These are phyloP conservation scores for Azorinus chamasolen DNA, from an alignment of 2,888 invertebrate genomes.

Conservation along the genomic window DNA sequence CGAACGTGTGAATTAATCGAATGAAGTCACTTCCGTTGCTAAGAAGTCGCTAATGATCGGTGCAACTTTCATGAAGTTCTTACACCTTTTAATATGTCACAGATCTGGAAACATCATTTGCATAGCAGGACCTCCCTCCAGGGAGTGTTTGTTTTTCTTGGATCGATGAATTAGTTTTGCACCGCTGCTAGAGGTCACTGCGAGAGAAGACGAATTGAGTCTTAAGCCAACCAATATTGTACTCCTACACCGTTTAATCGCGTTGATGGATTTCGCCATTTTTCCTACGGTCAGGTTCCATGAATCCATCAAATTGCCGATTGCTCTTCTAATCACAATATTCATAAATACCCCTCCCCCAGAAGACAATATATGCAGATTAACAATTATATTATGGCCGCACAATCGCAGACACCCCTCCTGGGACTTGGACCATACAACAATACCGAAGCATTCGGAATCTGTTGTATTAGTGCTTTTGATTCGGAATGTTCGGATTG, in stretches of 20 bases:
- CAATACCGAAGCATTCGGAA: conserved; percentile 13
- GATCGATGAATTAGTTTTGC: conserved; percentile 59
- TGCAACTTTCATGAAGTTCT: conserved; percentile 63
- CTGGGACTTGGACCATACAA: conserved; percentile 11
- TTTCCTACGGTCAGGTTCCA: conserved; percentile 46
- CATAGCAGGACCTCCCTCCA: conserved; percentile 31
- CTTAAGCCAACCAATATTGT: conserved; percentile 53
- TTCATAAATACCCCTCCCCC: conserved; percentile 44
- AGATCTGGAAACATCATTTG: conserved; percentile 53
- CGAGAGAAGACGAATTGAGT: conserved; percentile 34
- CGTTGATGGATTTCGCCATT: conserved; percentile 44
- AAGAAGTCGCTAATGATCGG: conserved; percentile 63
- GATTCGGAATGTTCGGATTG: not conserved
- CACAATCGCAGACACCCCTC: conserved; percentile 8
- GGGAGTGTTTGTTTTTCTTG: conserved; percentile 42
- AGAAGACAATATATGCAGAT: conserved; percentile 47
- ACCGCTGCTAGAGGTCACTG: conserved; percentile 39
- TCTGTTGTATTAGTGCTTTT: conserved; percentile 25
- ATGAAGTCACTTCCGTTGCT: conserved; percentile 56
- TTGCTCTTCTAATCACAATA: conserved; percentile 32
- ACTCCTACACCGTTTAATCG: conserved; percentile 29
- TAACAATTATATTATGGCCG: conserved; percentile 40
- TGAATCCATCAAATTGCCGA: conserved; percentile 37
- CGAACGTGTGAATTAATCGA: conserved; percentile 62
- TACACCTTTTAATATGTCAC: conserved; percentile 67